Conservation (phyloP, 2,113 vertebrate genomes). For the Clarias macrocephalus region DNA sequence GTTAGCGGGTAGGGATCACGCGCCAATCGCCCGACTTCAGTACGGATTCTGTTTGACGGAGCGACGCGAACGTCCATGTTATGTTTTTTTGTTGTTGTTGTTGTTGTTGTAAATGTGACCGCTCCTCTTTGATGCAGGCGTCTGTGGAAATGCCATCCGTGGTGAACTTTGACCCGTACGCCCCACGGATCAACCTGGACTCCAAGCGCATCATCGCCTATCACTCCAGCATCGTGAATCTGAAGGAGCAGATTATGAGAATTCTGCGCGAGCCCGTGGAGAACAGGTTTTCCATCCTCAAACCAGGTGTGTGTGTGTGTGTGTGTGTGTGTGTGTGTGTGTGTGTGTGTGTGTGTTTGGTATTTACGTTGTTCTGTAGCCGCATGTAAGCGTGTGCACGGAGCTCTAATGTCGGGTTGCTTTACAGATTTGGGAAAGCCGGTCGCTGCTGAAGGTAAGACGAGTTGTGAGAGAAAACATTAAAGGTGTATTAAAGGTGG, state of each 20-base stretch:
- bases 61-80: too few species aligned
- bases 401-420: constrained; percentile 19
- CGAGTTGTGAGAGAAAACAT: neutral
- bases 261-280: constrained; percentile 63
- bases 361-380: neutral
- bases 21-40: too few species aligned
- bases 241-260: constrained; percentile 62
- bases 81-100: too few species aligned
- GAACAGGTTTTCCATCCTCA: constrained; percentile 46
- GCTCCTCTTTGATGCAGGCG: constrained; percentile 51
- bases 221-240: constrained; percentile 46
- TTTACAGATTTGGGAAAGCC: constrained; percentile 35
- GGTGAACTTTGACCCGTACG: constrained; percentile 60
- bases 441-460: neutral
- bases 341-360: neutral
- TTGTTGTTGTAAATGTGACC: neutral
- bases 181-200: constrained; percentile 65
- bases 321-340: neutral
- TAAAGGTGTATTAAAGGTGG: neutral
- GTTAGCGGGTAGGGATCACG: neutral
- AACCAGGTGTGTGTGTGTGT: constrained; percentile 57
- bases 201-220: constrained; percentile 58
- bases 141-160: constrained; percentile 63
- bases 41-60: too few species aligned
- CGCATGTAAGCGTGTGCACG: neutral